These are phyloP conservation scores for Trachymyrmex septentrionalis DNA, from an alignment of 1,140 invertebrate genomes.

Conservation along the genomic window DNA sequence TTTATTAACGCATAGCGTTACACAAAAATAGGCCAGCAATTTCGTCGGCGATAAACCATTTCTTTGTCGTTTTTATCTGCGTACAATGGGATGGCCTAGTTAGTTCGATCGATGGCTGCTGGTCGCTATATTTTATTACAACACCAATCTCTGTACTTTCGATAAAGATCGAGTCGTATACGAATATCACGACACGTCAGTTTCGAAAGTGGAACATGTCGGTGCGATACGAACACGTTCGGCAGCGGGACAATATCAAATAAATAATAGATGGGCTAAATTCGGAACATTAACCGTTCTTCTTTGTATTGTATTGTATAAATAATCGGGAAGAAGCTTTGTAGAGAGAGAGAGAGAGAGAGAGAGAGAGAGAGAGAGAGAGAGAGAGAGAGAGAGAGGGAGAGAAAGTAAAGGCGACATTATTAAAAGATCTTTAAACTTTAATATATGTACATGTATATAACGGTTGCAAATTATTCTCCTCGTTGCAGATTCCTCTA, in stretches of 20 bases:
- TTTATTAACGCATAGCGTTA: neutral
- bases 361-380: too few species aligned
- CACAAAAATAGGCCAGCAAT: slow-evolving; percentile 8
- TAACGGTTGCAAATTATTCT: slow-evolving; percentile 45
- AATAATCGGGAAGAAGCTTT: slow-evolving; percentile 35
- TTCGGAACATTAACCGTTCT: slow-evolving; percentile 14
- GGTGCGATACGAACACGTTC: neutral
- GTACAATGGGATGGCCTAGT: slow-evolving; percentile 65
- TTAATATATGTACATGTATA: neutral
- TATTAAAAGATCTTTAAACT: slow-evolving; percentile 34
- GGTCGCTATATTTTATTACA: slow-evolving; percentile 31
- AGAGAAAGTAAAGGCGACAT: neutral
- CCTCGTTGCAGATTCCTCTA: neutral
- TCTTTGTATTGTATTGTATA: neutral
- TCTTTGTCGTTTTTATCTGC: slow-evolving; percentile 47
- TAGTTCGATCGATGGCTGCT: slow-evolving; percentile 64
- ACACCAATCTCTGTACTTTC: slow-evolving; percentile 18
- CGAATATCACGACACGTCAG: slow-evolving; percentile 7
- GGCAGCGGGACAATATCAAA: neutral
- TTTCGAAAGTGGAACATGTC: slow-evolving; percentile 21
- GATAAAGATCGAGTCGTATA: slow-evolving; percentile 38
- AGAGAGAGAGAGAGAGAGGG: neutral
- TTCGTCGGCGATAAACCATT: neutral
- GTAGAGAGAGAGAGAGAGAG: neutral
- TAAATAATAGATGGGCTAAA: slow-evolving; percentile 49